Evolutionary conservation across 2,888 invertebrate species (phyloP), one percentile per base, ranked within the genome.

Genomic region (Pollenia labialis): DNA sequence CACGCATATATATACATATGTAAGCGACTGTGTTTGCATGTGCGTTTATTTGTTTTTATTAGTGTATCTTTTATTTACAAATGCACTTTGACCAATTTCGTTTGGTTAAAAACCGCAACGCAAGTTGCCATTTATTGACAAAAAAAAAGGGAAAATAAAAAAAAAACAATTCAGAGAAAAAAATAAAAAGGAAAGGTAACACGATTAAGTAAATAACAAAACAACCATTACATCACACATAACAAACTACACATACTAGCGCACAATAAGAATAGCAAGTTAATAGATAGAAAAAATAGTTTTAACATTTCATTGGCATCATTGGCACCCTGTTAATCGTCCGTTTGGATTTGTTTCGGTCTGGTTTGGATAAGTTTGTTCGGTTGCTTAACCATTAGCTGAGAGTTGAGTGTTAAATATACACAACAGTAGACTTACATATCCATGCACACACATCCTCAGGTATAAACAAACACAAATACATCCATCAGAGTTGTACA

Each of bases 51-150:
- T 74, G 54, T 85, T 82, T 82, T 64, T 76, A 74, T 75, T 83
- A 83, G 76, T 83, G 56, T 74, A 80, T 32, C 76, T 85, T 87
- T 85, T 88, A 77, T 86, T 87, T 82, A 82, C 82, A 81, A 81
- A 83, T 86, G 86, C 86, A 86, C 88, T 88, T 88, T 88, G 88
- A 88, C 85, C 85, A 82, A 85, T 88, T 85, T 86, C 68, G 62
- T 82, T 79, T 82, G 81, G 72, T 86, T 72, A 68, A 80, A 82
- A 87, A 87, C 87, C 87, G 87, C 87, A 87, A 76, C 76, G 85
- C 85, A 87, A 87, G 87, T 85, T 87, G 83, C 76, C 72, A 60
- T 87, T 83, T 87, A 83, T 87, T 87, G 83, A 87, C 83, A 79
- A 79, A 81, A 82, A 71, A 66, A 62, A 80, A 71, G 46, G 81